Conservation (phyloP, 2,888 invertebrate species). For the Andrena hattorfiana region DNA sequence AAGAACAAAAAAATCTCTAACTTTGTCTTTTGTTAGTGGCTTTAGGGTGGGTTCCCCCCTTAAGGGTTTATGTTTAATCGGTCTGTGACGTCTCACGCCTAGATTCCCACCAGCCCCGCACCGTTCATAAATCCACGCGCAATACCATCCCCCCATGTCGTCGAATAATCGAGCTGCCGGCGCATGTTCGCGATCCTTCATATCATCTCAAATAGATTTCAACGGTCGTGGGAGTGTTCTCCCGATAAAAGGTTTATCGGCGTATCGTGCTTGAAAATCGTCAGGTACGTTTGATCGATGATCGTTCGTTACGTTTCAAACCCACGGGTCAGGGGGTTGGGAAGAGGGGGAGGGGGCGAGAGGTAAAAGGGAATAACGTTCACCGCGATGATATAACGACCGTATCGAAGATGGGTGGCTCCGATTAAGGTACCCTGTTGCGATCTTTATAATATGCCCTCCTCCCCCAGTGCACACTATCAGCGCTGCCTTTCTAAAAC, state of each 20-base stretch:
- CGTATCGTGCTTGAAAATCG: conserved; percentile 35
- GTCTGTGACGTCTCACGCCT: too few species aligned
- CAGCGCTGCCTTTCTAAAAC: conserved; percentile 15
- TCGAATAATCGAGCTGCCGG: conserved; percentile 22
- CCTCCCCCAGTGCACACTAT: background rate
- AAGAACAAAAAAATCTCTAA: too few species aligned
- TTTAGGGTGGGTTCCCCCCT: too few species aligned
- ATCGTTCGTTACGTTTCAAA: conserved; percentile 31
- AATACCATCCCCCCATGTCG: background rate
- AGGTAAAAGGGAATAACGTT: conserved; percentile 24
- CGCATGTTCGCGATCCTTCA: conserved; percentile 12
- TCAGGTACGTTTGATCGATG: conserved; percentile 35
- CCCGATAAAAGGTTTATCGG: conserved; percentile 20
- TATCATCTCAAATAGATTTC: conserved; percentile 22
- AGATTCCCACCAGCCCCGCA: too few species aligned
- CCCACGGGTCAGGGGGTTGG: background rate
- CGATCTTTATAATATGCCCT: conserved; percentile 32
- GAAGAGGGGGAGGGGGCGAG: too few species aligned
- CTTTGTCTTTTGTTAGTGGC: too few species aligned
- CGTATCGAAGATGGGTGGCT: conserved; percentile 17
- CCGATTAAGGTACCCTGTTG: conserved; percentile 42
- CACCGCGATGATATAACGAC: conserved; percentile 36
- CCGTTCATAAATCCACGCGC: conserved; percentile 9
- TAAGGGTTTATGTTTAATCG: too few species aligned
- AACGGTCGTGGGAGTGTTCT: conserved; percentile 22